phyloP scores from a whole-genome alignment of 1,140 invertebrate species.

The Drosophila prosaltans region DNA sequence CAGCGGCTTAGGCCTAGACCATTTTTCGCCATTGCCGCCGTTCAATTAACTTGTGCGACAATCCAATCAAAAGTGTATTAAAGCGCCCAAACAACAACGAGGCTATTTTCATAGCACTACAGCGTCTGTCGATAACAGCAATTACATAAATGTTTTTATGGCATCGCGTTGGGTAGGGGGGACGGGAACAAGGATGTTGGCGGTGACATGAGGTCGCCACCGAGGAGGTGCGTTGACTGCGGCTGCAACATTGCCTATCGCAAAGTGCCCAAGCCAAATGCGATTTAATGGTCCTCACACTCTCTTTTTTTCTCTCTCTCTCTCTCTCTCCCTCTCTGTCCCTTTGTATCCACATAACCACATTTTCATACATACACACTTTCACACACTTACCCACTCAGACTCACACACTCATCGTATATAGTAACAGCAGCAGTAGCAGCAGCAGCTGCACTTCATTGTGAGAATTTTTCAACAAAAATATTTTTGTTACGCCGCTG shows the following conservation, averaged over 20 bases:
- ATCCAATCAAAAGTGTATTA: constrained; percentile 82
- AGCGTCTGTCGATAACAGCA: constrained; percentile 74
- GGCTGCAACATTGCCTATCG: constrained; percentile 38
- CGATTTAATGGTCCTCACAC: constrained; percentile 58
- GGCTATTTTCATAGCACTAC: constrained; percentile 53
- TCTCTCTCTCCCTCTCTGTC: neutral
- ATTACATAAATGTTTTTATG: constrained; percentile 81
- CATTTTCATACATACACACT: neutral
- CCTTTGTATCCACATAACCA: neutral
- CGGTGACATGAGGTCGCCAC: no score
- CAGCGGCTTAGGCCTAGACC: constrained; percentile 56
- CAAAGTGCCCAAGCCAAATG: constrained; percentile 51
- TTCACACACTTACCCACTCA: neutral
- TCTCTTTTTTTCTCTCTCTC: neutral
- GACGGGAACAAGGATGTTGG: neutral
- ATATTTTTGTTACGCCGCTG: constrained; percentile 19
- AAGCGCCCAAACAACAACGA: constrained; percentile 54
- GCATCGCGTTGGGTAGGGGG: neutral
- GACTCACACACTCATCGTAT: neutral
- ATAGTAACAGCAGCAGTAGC: constrained; percentile 5
- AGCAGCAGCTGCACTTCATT: constrained; percentile 53
- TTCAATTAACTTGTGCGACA: constrained; percentile 81
- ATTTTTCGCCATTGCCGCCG: constrained; percentile 34
- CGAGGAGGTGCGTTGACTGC: constrained; percentile 21
- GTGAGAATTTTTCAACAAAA: constrained; percentile 35